Percentiles rank a stretch among this genome's conserved stretches.
These are phyloP conservation scores for Cynocephalus volans DNA, from an alignment of 2,113 vertebrate genomes.

Conservation along the genomic window DNA sequence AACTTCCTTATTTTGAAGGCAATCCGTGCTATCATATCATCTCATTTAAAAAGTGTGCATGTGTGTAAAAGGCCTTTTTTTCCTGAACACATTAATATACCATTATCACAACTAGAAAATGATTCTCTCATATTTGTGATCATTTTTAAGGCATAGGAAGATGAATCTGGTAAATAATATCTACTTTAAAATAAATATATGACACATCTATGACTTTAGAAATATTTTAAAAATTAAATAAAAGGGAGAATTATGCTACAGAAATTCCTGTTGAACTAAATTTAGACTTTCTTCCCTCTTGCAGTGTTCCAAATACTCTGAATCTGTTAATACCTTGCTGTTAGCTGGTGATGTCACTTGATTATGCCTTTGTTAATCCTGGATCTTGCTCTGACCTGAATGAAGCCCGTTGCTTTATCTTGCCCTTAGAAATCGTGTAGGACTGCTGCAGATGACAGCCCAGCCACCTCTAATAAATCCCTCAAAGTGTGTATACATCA, in stretches of 20 bases:
- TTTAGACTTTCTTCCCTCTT: not conserved
- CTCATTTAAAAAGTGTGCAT: not conserved
- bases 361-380: conserved; percentile 71
- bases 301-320: not conserved
- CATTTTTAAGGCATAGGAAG: conserved; percentile 44
- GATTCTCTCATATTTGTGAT: not conserved
- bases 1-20: not conserved
- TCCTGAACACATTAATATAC: not conserved
- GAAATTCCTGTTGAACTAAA: conserved; percentile 52
- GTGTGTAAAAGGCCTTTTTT: not conserved
- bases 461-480: not conserved
- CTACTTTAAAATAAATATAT: not conserved
- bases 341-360: not conserved
- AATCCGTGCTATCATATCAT: not conserved
- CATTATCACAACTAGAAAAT: conserved; percentile 23
- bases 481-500: not conserved
- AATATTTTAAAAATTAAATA: not conserved
- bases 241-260: not conserved
- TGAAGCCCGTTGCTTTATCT: not conserved
- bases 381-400: conserved; percentile 70
- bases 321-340: conserved; percentile 26
- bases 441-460: not conserved
- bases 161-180: not conserved
- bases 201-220: not conserved
- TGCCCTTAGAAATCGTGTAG: not conserved